Conservation (phyloP, 1,140 invertebrate genomes). For the Sarcophaga bullata region DNA sequence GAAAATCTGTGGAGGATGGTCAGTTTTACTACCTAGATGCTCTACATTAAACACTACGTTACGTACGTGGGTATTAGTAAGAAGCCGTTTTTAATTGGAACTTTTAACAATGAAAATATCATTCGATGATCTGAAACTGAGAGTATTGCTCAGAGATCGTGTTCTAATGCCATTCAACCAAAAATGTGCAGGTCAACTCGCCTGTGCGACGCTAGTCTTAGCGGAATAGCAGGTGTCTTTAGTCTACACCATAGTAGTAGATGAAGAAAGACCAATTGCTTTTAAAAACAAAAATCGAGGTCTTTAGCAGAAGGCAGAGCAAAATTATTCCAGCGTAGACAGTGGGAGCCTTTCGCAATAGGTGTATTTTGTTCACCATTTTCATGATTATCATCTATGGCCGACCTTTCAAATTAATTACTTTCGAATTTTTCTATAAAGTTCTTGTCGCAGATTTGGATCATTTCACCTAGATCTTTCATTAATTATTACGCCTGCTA, state of each 20-base stretch:
- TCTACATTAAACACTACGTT: constrained; percentile 50
- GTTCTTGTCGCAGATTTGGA: not conserved
- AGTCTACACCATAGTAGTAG: constrained; percentile 45
- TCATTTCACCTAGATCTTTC: constrained; percentile 3
- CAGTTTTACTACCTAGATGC: constrained; percentile 56
- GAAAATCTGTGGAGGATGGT: constrained; percentile 50
- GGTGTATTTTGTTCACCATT: constrained; percentile 62
- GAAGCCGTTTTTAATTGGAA: constrained; percentile 47
- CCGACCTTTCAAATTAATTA: constrained; percentile 50
- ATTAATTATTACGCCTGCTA: constrained; percentile 10
- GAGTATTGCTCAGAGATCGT: not conserved
- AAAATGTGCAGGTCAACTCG: constrained; percentile 43
- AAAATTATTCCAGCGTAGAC: constrained; percentile 66
- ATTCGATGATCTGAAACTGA: constrained; percentile 47
- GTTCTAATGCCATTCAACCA: constrained; percentile 51
- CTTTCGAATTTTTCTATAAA: constrained; percentile 35
- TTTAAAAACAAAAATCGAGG: constrained; percentile 65
- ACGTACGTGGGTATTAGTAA: constrained; percentile 47
- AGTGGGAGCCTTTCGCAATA: constrained; percentile 66
- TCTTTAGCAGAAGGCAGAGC: constrained; percentile 61
- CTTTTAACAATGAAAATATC: constrained; percentile 39
- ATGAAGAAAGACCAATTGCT: constrained; percentile 60
- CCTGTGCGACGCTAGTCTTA: constrained; percentile 46
- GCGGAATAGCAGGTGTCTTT: constrained; percentile 55
- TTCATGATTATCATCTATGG: constrained; percentile 61